Evolutionary conservation across 2,888 invertebrate genomes (phyloP).

Genomic region (Epinotia ramella): DNA sequence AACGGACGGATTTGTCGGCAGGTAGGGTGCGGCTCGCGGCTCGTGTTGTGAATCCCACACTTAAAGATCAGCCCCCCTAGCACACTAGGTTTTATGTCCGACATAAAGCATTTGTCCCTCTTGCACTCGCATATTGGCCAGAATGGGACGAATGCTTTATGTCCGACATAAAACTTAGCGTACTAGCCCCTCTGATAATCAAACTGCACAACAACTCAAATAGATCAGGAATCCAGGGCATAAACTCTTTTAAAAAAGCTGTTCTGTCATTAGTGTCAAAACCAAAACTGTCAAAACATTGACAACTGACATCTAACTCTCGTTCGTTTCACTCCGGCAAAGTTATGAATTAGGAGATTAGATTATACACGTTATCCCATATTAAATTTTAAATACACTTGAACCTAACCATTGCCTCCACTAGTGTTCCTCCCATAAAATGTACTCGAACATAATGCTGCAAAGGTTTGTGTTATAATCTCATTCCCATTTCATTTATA

Average conservation of each 20-base stretch:
- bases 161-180: too few species aligned
- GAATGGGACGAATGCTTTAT: too few species aligned
- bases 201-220: not conserved
- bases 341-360: constrained; percentile 1
- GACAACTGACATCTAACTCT: not conserved
- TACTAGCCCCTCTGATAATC: too few species aligned
- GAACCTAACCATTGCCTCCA: not conserved
- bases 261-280: constrained; percentile 14
- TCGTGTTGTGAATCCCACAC: too few species aligned
- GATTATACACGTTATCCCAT: not conserved
- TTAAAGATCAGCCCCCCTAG: too few species aligned
- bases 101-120: too few species aligned
- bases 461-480: constrained; percentile 47
- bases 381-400: not conserved
- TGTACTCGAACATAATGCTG: constrained; percentile 51
- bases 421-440: constrained; percentile 25
- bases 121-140: too few species aligned
- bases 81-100: too few species aligned
- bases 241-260: not conserved
- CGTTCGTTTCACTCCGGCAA: not conserved
- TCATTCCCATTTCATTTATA: not conserved
- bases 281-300: not conserved
- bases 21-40: too few species aligned
- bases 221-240: not conserved
- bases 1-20: too few species aligned